Evolutionary conservation across 2,113 vertebrate genomes (phyloP).

Genomic region (Vicugna pacos): DNA sequence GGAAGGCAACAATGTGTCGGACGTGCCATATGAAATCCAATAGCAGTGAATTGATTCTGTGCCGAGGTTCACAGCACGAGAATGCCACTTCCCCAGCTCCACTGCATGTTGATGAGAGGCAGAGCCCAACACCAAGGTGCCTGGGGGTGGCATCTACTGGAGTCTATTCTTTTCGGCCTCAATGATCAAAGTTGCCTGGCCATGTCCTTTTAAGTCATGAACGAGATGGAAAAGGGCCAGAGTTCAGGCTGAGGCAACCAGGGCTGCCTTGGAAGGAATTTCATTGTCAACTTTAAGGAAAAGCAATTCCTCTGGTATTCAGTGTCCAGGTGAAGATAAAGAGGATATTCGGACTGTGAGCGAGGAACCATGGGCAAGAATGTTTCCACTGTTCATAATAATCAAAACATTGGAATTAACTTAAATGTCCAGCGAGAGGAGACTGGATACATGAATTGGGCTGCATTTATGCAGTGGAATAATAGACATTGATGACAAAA

Average conservation of each 20-base stretch:
- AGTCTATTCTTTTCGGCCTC: conserved; percentile 58
- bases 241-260: conserved; percentile 63
- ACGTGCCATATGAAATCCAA: conserved; percentile 53
- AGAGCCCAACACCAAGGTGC: conserved; percentile 15
- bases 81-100: neutral
- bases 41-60: neutral
- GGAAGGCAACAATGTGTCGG: conserved; percentile 32
- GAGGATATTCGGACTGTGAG: neutral
- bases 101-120: neutral
- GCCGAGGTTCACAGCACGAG: neutral
- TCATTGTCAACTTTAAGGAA: conserved; percentile 1
- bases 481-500: neutral
- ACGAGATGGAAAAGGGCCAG: conserved; percentile 55
- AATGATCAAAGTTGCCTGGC: conserved; percentile 72
- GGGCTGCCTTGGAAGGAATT: neutral
- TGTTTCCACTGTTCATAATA: neutral
- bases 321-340: neutral
- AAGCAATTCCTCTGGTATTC: neutral
- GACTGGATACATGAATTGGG: neutral
- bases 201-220: conserved; percentile 65
- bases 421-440: neutral
- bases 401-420: neutral
- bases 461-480: neutral
- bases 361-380: neutral
- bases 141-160: neutral